Evolutionary conservation across 2,888 invertebrate species (phyloP).

Genomic region (Pachycephus smyrnensis): DNA sequence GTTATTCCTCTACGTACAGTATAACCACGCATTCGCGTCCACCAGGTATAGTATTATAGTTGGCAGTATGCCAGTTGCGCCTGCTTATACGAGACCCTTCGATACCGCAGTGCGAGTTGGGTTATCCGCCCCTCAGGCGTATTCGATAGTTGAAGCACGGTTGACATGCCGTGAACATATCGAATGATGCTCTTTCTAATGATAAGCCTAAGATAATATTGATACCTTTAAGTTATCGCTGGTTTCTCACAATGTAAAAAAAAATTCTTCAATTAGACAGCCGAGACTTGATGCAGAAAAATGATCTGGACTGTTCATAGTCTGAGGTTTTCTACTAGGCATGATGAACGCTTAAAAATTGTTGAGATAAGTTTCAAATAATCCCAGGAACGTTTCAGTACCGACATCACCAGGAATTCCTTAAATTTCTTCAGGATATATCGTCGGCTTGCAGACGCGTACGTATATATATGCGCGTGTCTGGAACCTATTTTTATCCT

Average conservation of each 20-base stretch:
- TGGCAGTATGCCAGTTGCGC: neutral
- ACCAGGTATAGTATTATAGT: neutral
- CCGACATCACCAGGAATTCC: slow-evolving; percentile 13
- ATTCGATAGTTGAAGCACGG: neutral
- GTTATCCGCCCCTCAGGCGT: neutral
- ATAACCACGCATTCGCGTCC: neutral
- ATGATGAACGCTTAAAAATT: neutral
- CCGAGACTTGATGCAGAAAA: neutral
- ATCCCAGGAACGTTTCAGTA: neutral
- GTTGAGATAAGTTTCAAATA: neutral
- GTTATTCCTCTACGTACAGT: neutral
- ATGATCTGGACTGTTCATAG: neutral
- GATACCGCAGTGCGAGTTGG: neutral
- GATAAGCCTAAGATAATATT: neutral
- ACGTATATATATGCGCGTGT: neutral
- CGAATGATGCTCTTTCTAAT: neutral
- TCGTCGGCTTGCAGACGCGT: slow-evolving; percentile 1
- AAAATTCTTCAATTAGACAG: neutral
- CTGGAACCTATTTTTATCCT: neutral
- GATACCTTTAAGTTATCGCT: too few relatives aligned
- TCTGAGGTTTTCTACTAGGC: neutral
- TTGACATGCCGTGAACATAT: neutral
- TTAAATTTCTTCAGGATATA: slow-evolving; percentile 30
- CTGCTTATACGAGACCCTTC: neutral
- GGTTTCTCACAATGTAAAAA: neutral